phyloP scores from a whole-genome alignment of 2,888 invertebrate species.

The Apamea monoglypha region DNA sequence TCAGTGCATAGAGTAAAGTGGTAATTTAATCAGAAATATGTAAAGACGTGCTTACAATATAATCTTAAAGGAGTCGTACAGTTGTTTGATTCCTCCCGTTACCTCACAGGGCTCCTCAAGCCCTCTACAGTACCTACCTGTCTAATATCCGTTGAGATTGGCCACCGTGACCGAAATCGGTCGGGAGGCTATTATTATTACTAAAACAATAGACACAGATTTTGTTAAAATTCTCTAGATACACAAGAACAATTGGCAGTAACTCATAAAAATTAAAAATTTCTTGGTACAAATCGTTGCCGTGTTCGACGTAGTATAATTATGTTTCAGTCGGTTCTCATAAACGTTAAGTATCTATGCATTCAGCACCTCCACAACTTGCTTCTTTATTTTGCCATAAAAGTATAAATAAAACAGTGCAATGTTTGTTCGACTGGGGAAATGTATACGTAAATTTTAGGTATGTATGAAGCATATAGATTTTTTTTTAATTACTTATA shows the following conservation, averaged over 20 bases:
- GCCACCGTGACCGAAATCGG: too few species aligned
- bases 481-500: neutral
- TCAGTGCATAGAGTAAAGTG: too few species aligned
- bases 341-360: conserved; percentile 9
- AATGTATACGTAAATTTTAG: neutral
- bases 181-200: too few species aligned
- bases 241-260: neutral
- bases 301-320: conserved; percentile 7
- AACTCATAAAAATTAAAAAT: neutral
- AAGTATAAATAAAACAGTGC: neutral
- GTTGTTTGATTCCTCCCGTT: too few species aligned
- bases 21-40: too few species aligned
- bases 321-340: conserved; percentile 21
- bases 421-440: neutral
- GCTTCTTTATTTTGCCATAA: neutral
- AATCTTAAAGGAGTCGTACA: too few species aligned
- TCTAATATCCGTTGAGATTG: too few species aligned
- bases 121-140: too few species aligned
- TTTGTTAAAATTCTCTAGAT: neutral
- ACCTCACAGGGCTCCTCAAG: too few species aligned
- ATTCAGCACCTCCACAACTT: neutral
- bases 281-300: neutral
- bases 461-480: conserved; percentile 19
- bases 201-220: neutral
- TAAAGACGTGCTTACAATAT: too few species aligned